Evolutionary conservation across 2,113 vertebrate genomes (phyloP).

Genomic region (Alaudala cheleensis): DNA sequence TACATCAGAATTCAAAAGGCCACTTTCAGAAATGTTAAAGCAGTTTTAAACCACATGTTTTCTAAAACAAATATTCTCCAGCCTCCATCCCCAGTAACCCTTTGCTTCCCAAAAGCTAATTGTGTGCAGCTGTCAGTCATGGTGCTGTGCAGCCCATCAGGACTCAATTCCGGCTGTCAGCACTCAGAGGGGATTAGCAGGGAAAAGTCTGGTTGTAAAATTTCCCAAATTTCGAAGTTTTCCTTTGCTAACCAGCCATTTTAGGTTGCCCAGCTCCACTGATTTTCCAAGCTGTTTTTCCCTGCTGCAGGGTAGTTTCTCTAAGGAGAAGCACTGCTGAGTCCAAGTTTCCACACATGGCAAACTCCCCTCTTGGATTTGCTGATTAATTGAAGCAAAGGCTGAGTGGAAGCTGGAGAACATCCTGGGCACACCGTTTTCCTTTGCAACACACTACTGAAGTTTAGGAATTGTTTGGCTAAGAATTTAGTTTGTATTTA

Average conservation of each 20-base stretch:
- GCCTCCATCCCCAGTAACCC: background rate
- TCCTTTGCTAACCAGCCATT: background rate
- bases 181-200: background rate
- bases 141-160: background rate
- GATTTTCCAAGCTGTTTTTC: background rate
- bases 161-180: background rate
- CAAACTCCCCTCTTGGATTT: background rate
- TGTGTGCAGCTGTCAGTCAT: background rate
- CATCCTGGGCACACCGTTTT: background rate
- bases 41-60: background rate
- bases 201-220: too few species aligned
- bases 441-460: background rate
- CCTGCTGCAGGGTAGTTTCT: background rate
- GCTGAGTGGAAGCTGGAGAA: background rate
- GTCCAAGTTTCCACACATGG: background rate
- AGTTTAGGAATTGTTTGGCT: background rate
- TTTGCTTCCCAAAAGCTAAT: background rate
- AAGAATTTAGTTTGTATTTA: background rate
- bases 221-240: background rate
- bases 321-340: background rate
- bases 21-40: background rate
- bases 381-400: background rate
- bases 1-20: background rate
- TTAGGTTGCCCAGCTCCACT: background rate
- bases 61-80: background rate